Evolutionary conservation across 1,140 invertebrate species (phyloP), one percentile per base, ranked within the genome.

Genomic region (Drosophila rhopaloa): DNA sequence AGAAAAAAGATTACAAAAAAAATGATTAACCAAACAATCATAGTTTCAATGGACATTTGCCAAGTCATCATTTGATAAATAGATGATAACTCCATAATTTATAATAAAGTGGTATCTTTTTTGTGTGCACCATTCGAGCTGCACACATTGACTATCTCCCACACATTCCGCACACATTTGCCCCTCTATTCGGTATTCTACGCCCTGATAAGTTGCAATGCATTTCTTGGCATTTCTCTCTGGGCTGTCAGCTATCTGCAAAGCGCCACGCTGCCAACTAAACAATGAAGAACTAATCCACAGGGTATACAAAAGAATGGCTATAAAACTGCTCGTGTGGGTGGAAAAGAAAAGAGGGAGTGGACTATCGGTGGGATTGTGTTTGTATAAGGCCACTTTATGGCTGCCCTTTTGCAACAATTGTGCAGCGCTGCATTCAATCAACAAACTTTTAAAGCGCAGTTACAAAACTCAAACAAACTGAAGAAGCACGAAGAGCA

Each of bases 201-300:
- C 65, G 67, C 67, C 65, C 67, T 71, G 67, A 71, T 71, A 71
- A 71, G 67, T 61, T 43, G 16, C 57, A 56, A 58, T 70, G 53
- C 58, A 73, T 80, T 75, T 62, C 65, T 63, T 80, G 81, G 65
- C 65, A 67, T 65, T 82, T 74, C 67, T 74, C 67, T 55, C 53
- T 56, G 29, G 54, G 41, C 71, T 43, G 59, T 56, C 53, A 76
- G 83, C 85, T 86, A 86, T 86, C 83, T 86, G 59, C 62, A 83
- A 59, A 79, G 82, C 79, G 84, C 83, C 83, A 88, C 76, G 76
- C 83, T 89, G 67, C 72, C 84, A 89, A 81, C 83, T 88, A 88
- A 88, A 88, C 83, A 88, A 88, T 88, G 83, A 88, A 83, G 84
- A 88, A 89, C 83, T 88, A 89, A 88, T 88, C 83, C 83, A 79